Conservation (phyloP, 2,797 vertebrate species). For the Oreochromis grahami region DNA sequence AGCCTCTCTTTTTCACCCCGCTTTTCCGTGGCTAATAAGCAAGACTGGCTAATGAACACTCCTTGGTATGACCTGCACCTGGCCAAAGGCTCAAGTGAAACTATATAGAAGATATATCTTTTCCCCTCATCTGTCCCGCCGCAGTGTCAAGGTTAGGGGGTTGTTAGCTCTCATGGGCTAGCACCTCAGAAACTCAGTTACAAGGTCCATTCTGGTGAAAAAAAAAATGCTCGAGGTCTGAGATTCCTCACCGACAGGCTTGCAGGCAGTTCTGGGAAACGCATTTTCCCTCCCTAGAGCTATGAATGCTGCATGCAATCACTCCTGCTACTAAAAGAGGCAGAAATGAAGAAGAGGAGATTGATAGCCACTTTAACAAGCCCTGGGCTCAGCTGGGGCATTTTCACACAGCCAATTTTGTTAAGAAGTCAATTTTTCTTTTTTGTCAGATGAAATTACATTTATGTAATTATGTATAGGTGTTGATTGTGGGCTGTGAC, state of each 20-base stretch:
- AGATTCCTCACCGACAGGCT: conserved; percentile 40
- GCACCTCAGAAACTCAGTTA: conserved; percentile 47
- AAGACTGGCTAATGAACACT: conserved; percentile 52
- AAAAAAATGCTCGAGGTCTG: conserved; percentile 21
- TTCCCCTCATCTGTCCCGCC: neutral
- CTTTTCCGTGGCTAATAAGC: conserved; percentile 31
- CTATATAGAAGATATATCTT: conserved; percentile 19
- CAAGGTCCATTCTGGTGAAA: conserved; percentile 43
- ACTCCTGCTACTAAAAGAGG: conserved; percentile 47
- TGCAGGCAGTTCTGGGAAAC: conserved; percentile 34
- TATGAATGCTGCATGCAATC: conserved; percentile 60
- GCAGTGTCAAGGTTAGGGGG: conserved; percentile 21
- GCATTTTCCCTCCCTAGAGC: conserved; percentile 50
- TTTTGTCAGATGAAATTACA: conserved; percentile 40
- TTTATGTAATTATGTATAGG: conserved; percentile 29
- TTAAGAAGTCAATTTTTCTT: conserved; percentile 9
- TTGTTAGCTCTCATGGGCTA: conserved; percentile 28
- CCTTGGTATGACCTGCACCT: conserved; percentile 39
- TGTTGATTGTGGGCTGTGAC: conserved; percentile 15
- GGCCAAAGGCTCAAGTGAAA: conserved; percentile 17
- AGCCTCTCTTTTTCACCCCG: conserved; percentile 22
- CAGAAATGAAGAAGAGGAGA: conserved; percentile 47
- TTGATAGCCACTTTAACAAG: conserved; percentile 55
- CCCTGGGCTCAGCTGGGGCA: conserved; percentile 45
- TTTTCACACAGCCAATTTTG: conserved; percentile 21